Evolutionary conservation across 1,140 invertebrate species (phyloP), one percentile per base, ranked within the genome.

Genomic region (Brachionus plicatilis): DNA sequence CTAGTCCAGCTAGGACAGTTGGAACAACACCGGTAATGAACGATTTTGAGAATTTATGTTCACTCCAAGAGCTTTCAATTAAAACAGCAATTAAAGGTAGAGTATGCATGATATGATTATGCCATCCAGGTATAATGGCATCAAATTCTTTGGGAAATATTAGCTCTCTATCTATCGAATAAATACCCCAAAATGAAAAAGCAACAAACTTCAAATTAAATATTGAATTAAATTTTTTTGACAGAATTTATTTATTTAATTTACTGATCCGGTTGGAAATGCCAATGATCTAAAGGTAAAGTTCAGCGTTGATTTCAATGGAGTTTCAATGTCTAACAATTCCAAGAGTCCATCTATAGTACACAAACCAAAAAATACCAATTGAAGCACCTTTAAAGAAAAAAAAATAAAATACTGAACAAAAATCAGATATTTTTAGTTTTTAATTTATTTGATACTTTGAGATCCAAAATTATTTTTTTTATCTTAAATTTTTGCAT

Each of bases 171-270:
- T 97, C 94, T 17, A 96, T 90, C 37, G 91, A 90, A 91, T 94
- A 96, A 24, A 97, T 88, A 3, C 89, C 89, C 96, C 96, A 97
- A 87, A 97, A 97, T 24, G 94, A 93, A 2, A 93, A 86, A 27
- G 93, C 93, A 6, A 97, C 95, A 92, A 96, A 96, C 93, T 93
- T 88, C 84, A 86, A 50, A 53, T 50, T 9, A 76, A 37, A 50
- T 29, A 14, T 12, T 20, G 17, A 24, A 27, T 33, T 29, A 0
- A 27, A 12, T 12, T 27, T 7, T 37, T 76, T 29, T 75, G 20
- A 24, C 7, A 50, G 24, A 33, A 11, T 70, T 11, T 41, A 29
- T 37, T 70, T 29, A 8, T 75, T 17, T 6, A 12, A 50, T 41
- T 50, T 76, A 76, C 72, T 27, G 72, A 24, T 27, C 72, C 72